Evolutionary conservation across 2,888 invertebrate genomes (phyloP).

Genomic region (Xylota sylvarum): DNA sequence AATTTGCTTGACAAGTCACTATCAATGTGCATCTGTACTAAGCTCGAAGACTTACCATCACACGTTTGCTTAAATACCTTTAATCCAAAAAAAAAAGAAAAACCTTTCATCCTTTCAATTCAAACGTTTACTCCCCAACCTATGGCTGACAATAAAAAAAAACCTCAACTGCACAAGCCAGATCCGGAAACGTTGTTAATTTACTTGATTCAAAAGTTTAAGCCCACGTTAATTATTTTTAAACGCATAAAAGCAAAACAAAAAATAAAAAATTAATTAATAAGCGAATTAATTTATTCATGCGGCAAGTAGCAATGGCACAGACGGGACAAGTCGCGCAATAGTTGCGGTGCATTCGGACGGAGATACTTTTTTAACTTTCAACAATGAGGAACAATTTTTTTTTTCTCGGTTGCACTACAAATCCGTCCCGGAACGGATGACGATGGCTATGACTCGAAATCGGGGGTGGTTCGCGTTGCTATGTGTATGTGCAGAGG

Average conservation of each 20-base stretch:
- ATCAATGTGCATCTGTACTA: too few species aligned
- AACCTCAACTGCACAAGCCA: slow-evolving; percentile 1
- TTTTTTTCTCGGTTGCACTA: slow-evolving; percentile 13
- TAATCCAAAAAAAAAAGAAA: too few species aligned
- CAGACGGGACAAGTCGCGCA: neutral
- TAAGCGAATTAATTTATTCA: slow-evolving; percentile 56
- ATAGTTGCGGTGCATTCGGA: slow-evolving; percentile 1
- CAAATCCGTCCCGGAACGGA: slow-evolving; percentile 19
- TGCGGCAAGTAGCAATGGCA: slow-evolving; percentile 17
- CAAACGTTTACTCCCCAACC: neutral
- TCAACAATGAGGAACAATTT: slow-evolving; percentile 1
- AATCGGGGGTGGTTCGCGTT: slow-evolving; percentile 24
- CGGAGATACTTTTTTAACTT: slow-evolving; percentile 2
- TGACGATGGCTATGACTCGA: neutral
- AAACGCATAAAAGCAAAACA: slow-evolving; percentile 15
- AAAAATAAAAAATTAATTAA: slow-evolving; percentile 49
- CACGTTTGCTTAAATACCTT: too few species aligned
- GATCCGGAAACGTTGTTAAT: slow-evolving; percentile 33
- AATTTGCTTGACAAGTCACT: too few species aligned
- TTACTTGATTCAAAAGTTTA: slow-evolving; percentile 26
- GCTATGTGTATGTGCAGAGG: slow-evolving; percentile 36
- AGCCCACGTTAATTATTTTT: slow-evolving; percentile 51
- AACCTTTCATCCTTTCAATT: neutral
- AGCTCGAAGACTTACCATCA: too few species aligned
- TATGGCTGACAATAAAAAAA: slow-evolving; percentile 2